A percentile compares a stretch with the other conserved stretches of the same genome.
These are phyloP conservation scores for Lasius fuliginosus DNA, from an alignment of 2,888 invertebrate species.

Conservation along the genomic window DNA sequence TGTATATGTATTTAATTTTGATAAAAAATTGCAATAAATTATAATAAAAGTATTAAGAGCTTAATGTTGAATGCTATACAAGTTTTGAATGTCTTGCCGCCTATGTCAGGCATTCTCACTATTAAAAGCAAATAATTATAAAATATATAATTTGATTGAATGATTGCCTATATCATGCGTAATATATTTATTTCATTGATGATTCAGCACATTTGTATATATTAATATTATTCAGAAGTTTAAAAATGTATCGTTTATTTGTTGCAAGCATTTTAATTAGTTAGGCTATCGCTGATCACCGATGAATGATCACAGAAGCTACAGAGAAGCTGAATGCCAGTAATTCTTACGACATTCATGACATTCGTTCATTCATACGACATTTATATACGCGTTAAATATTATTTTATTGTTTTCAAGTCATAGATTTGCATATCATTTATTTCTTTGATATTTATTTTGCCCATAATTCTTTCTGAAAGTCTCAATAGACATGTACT, in stretches of 20 bases:
- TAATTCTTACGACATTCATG: background rate
- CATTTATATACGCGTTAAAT: background rate
- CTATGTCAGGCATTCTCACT: no score
- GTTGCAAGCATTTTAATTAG: background rate
- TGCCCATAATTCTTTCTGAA: background rate
- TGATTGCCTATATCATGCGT: no score
- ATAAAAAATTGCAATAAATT: background rate
- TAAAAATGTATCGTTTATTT: background rate
- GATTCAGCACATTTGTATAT: no score
- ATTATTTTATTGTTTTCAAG: slow-evolving; percentile 2
- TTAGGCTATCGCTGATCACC: background rate
- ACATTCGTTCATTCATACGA: background rate
- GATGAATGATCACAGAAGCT: background rate
- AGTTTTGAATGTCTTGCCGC: background rate
- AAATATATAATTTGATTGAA: no score
- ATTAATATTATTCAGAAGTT: no score
- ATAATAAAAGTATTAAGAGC: background rate
- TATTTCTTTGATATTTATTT: background rate
- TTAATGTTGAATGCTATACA: background rate
- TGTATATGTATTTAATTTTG: background rate
- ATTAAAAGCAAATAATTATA: no score
- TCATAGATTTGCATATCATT: background rate
- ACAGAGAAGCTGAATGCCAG: background rate
- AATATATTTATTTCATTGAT: no score
- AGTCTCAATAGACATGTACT: slow-evolving; percentile 19